phyloP scores from a whole-genome alignment of 2,888 invertebrate genomes.

The Lycocerus yunnanus region DNA sequence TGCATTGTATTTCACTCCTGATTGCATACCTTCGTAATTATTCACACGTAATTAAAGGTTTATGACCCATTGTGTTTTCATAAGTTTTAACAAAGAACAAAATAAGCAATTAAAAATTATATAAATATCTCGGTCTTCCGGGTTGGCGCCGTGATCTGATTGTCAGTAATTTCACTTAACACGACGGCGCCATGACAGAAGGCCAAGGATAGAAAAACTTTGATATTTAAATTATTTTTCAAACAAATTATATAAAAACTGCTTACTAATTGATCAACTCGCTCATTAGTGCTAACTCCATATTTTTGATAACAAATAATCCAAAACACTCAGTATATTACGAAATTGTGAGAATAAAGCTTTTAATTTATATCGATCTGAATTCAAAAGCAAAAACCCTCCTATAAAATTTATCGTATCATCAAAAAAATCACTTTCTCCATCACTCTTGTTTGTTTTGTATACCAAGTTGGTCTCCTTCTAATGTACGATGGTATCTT shows the following conservation, averaged over 20 bases:
- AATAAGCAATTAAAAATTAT: constrained; percentile 9
- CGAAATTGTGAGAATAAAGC: constrained; percentile 35
- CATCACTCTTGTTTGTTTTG: constrained; percentile 26
- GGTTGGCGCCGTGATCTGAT: constrained; percentile 15
- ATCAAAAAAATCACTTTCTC: constrained; percentile 21
- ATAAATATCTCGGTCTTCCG: constrained; percentile 2
- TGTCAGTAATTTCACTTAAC: constrained; percentile 8
- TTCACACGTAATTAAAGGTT: background rate
- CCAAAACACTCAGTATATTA: background rate
- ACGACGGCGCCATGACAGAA: constrained; percentile 9
- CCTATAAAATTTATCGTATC: constrained; percentile 24
- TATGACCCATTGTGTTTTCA: background rate
- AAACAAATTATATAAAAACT: background rate
- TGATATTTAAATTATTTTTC: background rate
- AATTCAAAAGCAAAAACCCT: constrained; percentile 29
- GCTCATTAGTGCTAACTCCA: background rate
- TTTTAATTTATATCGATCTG: constrained; percentile 36
- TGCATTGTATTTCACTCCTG: background rate
- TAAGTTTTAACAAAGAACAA: background rate
- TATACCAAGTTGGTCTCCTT: constrained; percentile 9
- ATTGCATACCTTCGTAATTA: background rate
- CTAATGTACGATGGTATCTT: constrained; percentile 30
- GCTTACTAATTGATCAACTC: background rate
- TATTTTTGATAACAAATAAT: no score
- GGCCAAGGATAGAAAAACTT: constrained; percentile 10